Conservation (phyloP, 2,113 vertebrate species). For the Raphicerus campestris region DNA sequence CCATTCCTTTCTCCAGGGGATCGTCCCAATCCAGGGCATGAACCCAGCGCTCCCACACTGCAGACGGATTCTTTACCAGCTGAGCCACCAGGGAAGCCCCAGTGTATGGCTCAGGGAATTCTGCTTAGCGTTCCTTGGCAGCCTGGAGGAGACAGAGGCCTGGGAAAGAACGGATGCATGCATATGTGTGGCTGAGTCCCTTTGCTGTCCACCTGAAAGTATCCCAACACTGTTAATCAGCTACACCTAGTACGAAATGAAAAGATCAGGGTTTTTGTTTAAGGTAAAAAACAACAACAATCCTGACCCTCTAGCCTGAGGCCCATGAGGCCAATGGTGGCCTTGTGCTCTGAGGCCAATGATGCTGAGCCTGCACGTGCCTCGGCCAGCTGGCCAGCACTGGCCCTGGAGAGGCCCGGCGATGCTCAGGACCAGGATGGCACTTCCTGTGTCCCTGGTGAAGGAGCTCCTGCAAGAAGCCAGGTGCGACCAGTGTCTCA, state of each 20-base stretch:
- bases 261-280: neutral
- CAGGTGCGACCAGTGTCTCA: fast-evolving
- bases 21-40: neutral
- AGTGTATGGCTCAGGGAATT: neutral
- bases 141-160: neutral
- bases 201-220: neutral
- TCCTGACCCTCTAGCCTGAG: neutral
- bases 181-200: neutral
- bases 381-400: neutral
- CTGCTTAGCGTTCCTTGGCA: neutral
- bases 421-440: fast-evolving
- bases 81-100: neutral
- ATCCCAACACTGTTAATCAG: neutral
- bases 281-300: fast-evolving
- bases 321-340: too few relatives aligned
- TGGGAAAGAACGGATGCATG: fast-evolving
- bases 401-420: neutral
- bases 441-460: fast-evolving
- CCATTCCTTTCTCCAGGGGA: fast-evolving
- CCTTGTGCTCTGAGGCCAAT: neutral
- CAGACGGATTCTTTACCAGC: neutral
- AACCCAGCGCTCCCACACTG: neutral
- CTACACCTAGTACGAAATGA: neutral
- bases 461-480: neutral
- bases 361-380: too few relatives aligned